Base-by-base conservation (phyloP, 2,113 vertebrate genomes). In the Rhineura floridana region DNA sequence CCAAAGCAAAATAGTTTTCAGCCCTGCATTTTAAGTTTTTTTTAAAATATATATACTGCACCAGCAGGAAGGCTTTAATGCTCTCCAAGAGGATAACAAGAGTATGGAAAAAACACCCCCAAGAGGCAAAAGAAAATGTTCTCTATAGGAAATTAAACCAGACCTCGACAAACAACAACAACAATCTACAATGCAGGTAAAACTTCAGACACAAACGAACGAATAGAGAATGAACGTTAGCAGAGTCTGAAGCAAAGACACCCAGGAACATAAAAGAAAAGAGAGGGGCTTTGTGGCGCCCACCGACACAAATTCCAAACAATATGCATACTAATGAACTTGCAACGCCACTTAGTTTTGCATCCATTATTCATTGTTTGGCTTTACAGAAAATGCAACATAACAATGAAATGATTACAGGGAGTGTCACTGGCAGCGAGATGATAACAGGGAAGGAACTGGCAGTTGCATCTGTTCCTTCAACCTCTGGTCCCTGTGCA, bases 351-450 rank as follows among this genome's bases (percentile, higher is more conserved):
- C 92, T 94, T 95, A 93, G 88, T 91, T 95, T 95, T 93, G 90
- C 94, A 96, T 95, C 94, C 94, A 95, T 95, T 95, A 96, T 95
- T 96, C 95, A 95, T 94, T 95, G 92, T 94, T 94, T 90, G 80
- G 94, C 90, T 90, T 93, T 94, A 91, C 87, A 91, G 91, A 87
- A 95, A 93, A 90, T 3, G 42, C 62, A 93, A 87, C 70, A 13
- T 0, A 93, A 94, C 93, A 95, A 95, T 91, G 89, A 86, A 94
- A 59, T 12, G 39, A 93, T 95, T 95, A 94, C 81, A 92, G 90
- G 83, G 94, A 95, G 88, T 91, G 92, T 94, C 85, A 0, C 93
- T 95, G 94, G 92, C 81, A 94, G 36, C 10, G 23, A 76, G 88
- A 81, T 90, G 94, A 95, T 95, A 96, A 95, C 92, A 92, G 88